Conservation (phyloP, 2,888 invertebrate genomes). For the Amiota mariae region DNA sequence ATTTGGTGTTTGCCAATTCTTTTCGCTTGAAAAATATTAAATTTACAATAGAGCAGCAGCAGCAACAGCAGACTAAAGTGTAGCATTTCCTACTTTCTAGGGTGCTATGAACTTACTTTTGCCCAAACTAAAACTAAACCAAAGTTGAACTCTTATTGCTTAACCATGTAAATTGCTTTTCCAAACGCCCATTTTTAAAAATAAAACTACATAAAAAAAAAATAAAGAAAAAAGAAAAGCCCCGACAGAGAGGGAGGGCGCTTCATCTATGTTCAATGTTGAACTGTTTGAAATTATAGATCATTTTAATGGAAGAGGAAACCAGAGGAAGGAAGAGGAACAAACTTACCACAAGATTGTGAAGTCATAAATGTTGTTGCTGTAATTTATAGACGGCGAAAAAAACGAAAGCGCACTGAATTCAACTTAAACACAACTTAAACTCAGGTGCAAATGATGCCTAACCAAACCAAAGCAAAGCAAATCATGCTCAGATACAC, state of each 20-base stretch:
- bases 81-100: slow-evolving; percentile 28
- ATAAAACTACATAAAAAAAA: slow-evolving; percentile 7
- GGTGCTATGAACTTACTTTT: slow-evolving; percentile 10
- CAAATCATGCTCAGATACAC: too few species aligned
- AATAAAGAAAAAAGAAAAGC: slow-evolving; percentile 4
- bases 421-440: too few species aligned
- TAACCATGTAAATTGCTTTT: slow-evolving; percentile 12
- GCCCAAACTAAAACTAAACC: background rate
- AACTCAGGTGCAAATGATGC: too few species aligned
- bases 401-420: slow-evolving; percentile 10
- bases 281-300: slow-evolving; percentile 21
- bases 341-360: slow-evolving; percentile 4
- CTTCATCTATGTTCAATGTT: background rate
- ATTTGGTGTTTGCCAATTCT: slow-evolving; percentile 1
- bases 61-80: background rate
- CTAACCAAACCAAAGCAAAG: too few species aligned
- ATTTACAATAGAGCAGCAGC: background rate
- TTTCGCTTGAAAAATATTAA: background rate
- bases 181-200: slow-evolving; percentile 23
- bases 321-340: background rate
- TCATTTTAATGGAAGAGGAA: slow-evolving; percentile 5
- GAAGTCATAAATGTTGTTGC: background rate
- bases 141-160: slow-evolving; percentile 1
- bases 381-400: too few species aligned
- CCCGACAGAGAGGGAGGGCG: background rate